Base-by-base conservation (phyloP, 2,888 invertebrate genomes). In the Fissipunctia ypsillon region DNA sequence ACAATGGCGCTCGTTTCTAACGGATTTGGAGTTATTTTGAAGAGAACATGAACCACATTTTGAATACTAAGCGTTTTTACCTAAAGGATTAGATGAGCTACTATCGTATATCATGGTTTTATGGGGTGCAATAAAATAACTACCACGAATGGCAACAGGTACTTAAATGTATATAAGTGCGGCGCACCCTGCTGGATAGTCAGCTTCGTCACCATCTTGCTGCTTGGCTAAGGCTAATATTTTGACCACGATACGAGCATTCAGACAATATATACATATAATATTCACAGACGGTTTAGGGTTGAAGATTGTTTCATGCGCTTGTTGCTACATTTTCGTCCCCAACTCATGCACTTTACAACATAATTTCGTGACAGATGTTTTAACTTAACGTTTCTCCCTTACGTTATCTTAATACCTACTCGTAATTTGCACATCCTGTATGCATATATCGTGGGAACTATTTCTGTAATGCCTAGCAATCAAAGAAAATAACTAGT, bases 401-500 rank as follows among this genome's bases (percentile, higher is more conserved):
- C 22, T 50, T 38, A 66, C 41, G 54, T 64, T 45, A 69, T 43
- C 31, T 38, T 67, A 43, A 83, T 64, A 65, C 50, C 54, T 83
- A 61, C 41, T 52, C 14, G 38, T 38, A 67, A 83, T 71, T 67
- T 41, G 48, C 22, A 69, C 72, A 83, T 80, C 84, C 73, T 83
- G 84, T 56, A 43, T 59, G 61, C 61, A 45, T 54, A 63, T 69
- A 71, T 63, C 84, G 84, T 80, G 80, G 68, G 80, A 80, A 79
- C 63, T 14, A 71, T 54, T 67, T 66, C 43, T 69, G 22, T 59
- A 72, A 56, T 31, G n/a, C 60, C 41, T 35, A 63, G 41, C 41
- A 73, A 80, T 73, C 80, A 73, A 54, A 79, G 71, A 79, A 72
- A 83, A 83, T 69, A 78, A 73, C 74, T 22, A 70, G 80, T 65